Evolutionary conservation across 2,113 vertebrate genomes (phyloP), one percentile per base, ranked within the genome.

Genomic region (Pollimyrus isidori): DNA sequence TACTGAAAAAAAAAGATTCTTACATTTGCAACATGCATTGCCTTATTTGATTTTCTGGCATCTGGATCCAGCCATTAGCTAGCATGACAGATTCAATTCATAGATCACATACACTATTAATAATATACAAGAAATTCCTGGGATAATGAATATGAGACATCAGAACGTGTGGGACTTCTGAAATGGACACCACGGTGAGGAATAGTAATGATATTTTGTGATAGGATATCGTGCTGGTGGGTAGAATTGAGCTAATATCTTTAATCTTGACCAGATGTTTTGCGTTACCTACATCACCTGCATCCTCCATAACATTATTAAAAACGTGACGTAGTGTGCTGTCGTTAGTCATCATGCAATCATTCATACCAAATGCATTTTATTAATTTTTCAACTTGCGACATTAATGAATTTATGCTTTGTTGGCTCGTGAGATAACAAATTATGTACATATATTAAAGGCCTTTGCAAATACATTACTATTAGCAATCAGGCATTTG

Each of bases 401-500:
- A 56, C 53, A 56, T 56, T 56, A 56, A 56, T 19, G 5, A 56
- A 56, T 4, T 19, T 62, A 86, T 65, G 15, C 30, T 2, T n/a
- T 7, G 82, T 26, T 76, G 46, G 86, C 50, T 89, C 87, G 86
- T 88, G 21, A 53, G 85, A 10, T 89, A 3, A 73, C 35, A 69
- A 80, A 92, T 91, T 91, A 58, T 58, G 1, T 86, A 21, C 0
- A 39, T 85, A 90, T 91, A 90, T 89, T 91, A 62, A 88, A 92
- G 39, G 35, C 90, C 90, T 89, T 83, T 89, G 62, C 90, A 50
- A 93, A 92, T 93, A 86, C 93, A 93, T 93, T 76, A 86, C 45
- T 85, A 88, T 56, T 39, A 93, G 58, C 90, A 90, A 91, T 88
- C 2, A 82, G 90, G 89, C 42, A 91, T 86, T 89, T 53, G 92